These are phyloP conservation scores for Aspidiotus rigidus DNA, from an alignment of 2,888 invertebrate genomes.

Conservation along the genomic window DNA sequence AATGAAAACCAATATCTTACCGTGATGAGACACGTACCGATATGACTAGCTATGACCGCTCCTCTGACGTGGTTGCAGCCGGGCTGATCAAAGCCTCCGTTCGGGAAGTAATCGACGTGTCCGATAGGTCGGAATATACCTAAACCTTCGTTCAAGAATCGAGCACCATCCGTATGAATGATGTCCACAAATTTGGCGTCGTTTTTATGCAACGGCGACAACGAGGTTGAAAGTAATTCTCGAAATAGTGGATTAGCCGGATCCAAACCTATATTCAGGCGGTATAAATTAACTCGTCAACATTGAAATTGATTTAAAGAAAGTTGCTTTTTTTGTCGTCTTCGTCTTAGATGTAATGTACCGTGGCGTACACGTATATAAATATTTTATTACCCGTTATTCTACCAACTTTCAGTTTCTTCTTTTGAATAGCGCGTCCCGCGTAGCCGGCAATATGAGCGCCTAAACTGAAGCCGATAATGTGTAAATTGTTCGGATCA, in stretches of 20 bases:
- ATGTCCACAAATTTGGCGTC: slow-evolving; percentile 59
- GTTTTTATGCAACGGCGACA: slow-evolving; percentile 51
- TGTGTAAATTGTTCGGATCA: slow-evolving; percentile 46
- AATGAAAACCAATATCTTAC: slow-evolving; percentile 13
- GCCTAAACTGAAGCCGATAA: slow-evolving; percentile 53
- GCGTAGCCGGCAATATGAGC: slow-evolving; percentile 54
- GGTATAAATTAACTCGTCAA: too few relatives aligned
- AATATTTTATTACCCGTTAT: slow-evolving; percentile 47
- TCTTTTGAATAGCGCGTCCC: slow-evolving; percentile 48
- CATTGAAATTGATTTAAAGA: too few relatives aligned
- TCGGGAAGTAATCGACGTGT: slow-evolving; percentile 54
- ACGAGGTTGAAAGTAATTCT: slow-evolving; percentile 48
- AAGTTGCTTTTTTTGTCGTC: too few relatives aligned
- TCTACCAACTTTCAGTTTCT: slow-evolving; percentile 47
- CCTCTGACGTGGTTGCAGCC: slow-evolving; percentile 51
- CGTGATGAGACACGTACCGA: slow-evolving; percentile 43
- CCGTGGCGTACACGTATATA: slow-evolving; percentile 2
- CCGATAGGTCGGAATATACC: slow-evolving; percentile 51
- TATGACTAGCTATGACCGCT: slow-evolving; percentile 50
- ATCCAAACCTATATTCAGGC: slow-evolving; percentile 44
- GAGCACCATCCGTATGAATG: slow-evolving; percentile 58
- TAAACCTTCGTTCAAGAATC: slow-evolving; percentile 52
- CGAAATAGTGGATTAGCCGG: slow-evolving; percentile 54
- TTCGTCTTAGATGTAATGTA: not conserved
- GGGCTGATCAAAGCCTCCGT: slow-evolving; percentile 53